Evolutionary conservation across 2,797 vertebrate species (phyloP).

Genomic region (Cephalopachus bancanus): DNA sequence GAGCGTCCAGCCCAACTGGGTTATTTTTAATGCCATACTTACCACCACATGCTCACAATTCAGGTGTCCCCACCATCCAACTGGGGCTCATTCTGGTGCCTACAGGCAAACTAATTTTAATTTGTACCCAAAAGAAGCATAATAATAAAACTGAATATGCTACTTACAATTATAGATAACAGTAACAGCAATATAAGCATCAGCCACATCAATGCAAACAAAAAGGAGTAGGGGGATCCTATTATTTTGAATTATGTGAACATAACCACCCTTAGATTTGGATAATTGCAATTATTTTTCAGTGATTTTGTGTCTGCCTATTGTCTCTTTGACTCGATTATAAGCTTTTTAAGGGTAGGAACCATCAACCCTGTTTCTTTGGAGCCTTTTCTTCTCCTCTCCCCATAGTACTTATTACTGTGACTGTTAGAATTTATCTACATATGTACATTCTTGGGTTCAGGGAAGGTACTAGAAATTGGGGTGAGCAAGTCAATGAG

Average conservation of each 20-base stretch:
- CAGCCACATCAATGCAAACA: not conserved
- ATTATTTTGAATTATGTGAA: not conserved
- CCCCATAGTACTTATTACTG: not conserved
- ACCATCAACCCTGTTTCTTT: conserved; percentile 15
- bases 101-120: not conserved
- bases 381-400: conserved; percentile 37
- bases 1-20: too few species aligned
- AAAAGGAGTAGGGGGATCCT: not conserved
- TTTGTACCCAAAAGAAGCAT: conserved; percentile 6
- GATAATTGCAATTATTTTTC: conserved; percentile 36
- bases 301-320: not conserved
- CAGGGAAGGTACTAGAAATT: conserved; percentile 36
- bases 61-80: not conserved
- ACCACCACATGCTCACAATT: not conserved
- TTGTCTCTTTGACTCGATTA: not conserved
- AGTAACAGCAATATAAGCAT: not conserved
- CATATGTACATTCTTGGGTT: not conserved
- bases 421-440: conserved; percentile 8
- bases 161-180: not conserved
- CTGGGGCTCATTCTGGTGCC: conserved; percentile 27
- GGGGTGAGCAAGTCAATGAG: not conserved
- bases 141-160: not conserved
- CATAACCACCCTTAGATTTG: not conserved
- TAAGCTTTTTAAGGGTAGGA: conserved; percentile 5
- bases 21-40: not conserved